A percentile compares a stretch with the other conserved stretches of the same genome.
Evolutionary conservation across 92 coral and sea anemone genomes (phyloP).

Genomic region (Hydrozoanthus gracilis): DNA sequence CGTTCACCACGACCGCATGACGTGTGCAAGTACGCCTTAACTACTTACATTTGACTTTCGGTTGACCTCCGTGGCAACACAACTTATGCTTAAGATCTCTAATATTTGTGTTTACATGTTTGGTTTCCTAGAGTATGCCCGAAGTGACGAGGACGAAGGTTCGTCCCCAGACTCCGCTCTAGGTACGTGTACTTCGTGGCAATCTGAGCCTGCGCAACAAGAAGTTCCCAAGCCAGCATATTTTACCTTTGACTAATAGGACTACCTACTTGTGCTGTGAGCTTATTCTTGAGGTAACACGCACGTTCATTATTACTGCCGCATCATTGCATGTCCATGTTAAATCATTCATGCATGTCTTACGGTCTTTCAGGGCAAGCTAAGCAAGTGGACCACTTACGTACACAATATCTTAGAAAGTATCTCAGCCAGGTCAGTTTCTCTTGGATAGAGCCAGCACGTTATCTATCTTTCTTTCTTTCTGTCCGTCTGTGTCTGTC

Average conservation of each 20-base stretch:
- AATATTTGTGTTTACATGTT: slow-evolving; percentile 6
- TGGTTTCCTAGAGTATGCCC: slow-evolving; percentile 66
- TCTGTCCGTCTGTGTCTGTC: background rate
- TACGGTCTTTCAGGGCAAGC: slow-evolving; percentile 87
- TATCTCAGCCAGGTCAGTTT: slow-evolving; percentile 70
- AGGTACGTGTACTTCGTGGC: slow-evolving; percentile 97
- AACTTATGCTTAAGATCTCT: background rate
- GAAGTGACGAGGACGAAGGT: slow-evolving; percentile 92
- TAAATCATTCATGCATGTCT: slow-evolving; percentile 64
- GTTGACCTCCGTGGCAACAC: too few relatives aligned
- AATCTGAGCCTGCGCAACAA: slow-evolving; percentile 90
- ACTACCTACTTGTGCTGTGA: slow-evolving; percentile 61
- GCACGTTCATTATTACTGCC: slow-evolving; percentile 61
- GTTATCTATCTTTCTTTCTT: background rate
- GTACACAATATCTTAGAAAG: slow-evolving; percentile 79
- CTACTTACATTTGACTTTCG: too few relatives aligned
- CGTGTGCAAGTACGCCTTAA: too few relatives aligned
- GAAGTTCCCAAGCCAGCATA: slow-evolving; percentile 83
- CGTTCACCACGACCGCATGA: too few relatives aligned
- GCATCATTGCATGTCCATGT: slow-evolving; percentile 54
- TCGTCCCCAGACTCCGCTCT: slow-evolving; percentile 98
- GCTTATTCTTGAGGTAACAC: slow-evolving; percentile 80
- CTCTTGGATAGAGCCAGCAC: background rate
- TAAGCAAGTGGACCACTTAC: slow-evolving; percentile 77
- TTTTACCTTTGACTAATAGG: slow-evolving; percentile 91